Percentiles rank a stretch among this genome's conserved stretches.
Evolutionary conservation across 2,888 invertebrate species (phyloP).

Genomic region (Drosophila quinaria): DNA sequence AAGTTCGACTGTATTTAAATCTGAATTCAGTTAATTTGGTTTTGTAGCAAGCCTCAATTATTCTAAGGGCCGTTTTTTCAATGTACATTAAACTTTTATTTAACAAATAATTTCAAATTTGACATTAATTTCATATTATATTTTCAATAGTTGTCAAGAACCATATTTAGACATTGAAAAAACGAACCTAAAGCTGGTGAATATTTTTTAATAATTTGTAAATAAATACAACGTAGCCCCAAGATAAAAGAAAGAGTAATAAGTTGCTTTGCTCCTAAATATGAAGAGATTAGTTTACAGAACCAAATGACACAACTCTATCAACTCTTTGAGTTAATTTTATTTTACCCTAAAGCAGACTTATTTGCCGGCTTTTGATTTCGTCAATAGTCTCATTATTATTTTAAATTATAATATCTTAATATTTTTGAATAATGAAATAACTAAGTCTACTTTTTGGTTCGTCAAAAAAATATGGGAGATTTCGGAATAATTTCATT

Average conservation of each 20-base stretch:
- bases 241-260: background rate
- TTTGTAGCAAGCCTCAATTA: constrained; percentile 17
- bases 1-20: too few relatives aligned
- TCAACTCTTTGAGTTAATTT: too few relatives aligned
- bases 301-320: too few relatives aligned
- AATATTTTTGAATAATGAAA: background rate
- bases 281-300: too few relatives aligned
- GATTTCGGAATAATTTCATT: background rate
- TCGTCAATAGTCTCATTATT: background rate
- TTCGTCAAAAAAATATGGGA: background rate
- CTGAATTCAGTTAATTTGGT: background rate
- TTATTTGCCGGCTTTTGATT: background rate
- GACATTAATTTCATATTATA: too few relatives aligned
- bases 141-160: too few relatives aligned
- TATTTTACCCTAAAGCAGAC: constrained; percentile 1
- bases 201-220: background rate
- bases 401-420: background rate
- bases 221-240: background rate
- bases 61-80: too few relatives aligned
- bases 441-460: constrained; percentile 16
- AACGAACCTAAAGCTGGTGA: too few relatives aligned
- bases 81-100: too few relatives aligned
- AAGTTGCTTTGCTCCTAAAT: too few relatives aligned
- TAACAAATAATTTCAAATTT: too few relatives aligned
- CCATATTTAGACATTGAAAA: too few relatives aligned